Evolutionary conservation across 2,113 vertebrate genomes (phyloP).

Genomic region (Embiotoca jacksoni): DNA sequence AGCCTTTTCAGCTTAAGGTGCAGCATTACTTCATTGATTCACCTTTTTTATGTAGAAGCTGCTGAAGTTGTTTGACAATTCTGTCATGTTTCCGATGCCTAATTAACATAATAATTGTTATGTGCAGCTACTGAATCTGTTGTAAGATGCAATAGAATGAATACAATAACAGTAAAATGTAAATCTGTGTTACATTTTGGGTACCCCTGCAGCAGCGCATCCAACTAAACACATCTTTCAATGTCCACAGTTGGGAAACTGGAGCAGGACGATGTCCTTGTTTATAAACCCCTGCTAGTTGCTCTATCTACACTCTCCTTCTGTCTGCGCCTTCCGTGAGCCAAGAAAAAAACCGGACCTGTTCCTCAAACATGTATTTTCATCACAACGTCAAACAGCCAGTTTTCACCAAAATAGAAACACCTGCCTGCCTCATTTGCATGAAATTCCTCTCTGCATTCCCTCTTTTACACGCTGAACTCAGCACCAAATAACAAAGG

Average conservation of each 20-base stretch:
- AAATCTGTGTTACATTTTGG: neutral
- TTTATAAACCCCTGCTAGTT: neutral
- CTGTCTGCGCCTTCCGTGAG: constrained; percentile 9
- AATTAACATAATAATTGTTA: neutral
- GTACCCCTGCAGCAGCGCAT: neutral
- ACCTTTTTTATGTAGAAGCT: no score
- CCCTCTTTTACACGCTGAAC: constrained; percentile 1
- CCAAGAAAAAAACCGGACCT: constrained; percentile 7
- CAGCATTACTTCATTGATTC: no score
- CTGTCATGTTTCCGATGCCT: no score
- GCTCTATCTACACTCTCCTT: constrained; percentile 1
- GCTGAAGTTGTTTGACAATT: no score
- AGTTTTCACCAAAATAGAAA: constrained; percentile 48
- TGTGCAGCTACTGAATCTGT: neutral
- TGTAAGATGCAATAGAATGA: neutral
- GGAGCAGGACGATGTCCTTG: constrained; percentile 4
- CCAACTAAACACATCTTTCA: constrained; percentile 8
- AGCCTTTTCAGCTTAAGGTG: no score
- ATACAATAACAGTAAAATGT: neutral
- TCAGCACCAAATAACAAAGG: constrained; percentile 9
- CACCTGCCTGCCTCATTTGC: constrained; percentile 25
- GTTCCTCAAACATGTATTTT: constrained; percentile 37
- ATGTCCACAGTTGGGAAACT: constrained; percentile 11
- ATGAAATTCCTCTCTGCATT: constrained; percentile 25
- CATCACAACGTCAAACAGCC: constrained; percentile 25